Conservation (phyloP, 2,888 invertebrate genomes). For the Oscheius sp. region DNA sequence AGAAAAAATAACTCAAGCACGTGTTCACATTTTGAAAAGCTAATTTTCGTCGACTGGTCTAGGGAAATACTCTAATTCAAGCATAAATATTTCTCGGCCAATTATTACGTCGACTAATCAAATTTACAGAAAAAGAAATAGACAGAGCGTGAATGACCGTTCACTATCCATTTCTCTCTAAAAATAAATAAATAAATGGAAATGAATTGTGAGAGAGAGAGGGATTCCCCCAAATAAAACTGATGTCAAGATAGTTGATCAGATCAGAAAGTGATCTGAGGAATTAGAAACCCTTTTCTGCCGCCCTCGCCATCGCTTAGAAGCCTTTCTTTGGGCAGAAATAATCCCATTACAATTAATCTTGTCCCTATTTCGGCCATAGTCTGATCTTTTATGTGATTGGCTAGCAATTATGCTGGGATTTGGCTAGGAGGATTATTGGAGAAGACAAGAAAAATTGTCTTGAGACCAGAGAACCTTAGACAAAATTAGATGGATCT, state of each 20-base stretch:
- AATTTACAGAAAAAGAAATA: too few relatives aligned
- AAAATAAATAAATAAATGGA: background rate
- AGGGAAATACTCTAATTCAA: too few relatives aligned
- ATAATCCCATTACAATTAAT: conserved; percentile 27
- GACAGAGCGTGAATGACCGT: too few relatives aligned
- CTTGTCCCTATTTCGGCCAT: conserved; percentile 6
- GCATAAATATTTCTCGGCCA: too few relatives aligned
- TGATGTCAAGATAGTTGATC: conserved; percentile 1
- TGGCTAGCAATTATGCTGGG: conserved; percentile 15
- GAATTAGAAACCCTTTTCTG: background rate
- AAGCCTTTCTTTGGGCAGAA: conserved; percentile 3
- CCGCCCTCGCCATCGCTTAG: conserved; percentile 18
- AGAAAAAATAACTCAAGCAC: too few relatives aligned
- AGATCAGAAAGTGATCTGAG: conserved; percentile 8
- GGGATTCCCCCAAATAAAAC: conserved; percentile 4
- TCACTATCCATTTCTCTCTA: background rate
- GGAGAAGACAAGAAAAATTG: conserved; percentile 1
- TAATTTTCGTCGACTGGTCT: too few relatives aligned
- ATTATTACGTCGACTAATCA: too few relatives aligned
- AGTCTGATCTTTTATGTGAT: conserved; percentile 27
- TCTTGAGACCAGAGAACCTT: too few relatives aligned
- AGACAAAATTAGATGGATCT: too few relatives aligned
- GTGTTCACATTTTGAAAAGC: too few relatives aligned
- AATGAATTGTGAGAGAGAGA: background rate
- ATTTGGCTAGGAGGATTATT: background rate